Evolutionary conservation across 2,113 vertebrate genomes (phyloP).

Genomic region (Tupaia chinensis): DNA sequence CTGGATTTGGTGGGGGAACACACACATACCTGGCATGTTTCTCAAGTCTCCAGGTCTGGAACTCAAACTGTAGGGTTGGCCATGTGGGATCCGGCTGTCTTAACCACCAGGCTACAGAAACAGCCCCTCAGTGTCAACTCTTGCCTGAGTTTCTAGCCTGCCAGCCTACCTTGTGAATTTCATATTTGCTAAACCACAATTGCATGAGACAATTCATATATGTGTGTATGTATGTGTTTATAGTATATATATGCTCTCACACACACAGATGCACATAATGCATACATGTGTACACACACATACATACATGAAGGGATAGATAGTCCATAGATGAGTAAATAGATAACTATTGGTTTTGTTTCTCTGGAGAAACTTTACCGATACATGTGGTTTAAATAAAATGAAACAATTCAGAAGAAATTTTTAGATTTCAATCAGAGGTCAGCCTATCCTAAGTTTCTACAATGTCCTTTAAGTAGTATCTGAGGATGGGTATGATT

Average conservation of each 20-base stretch:
- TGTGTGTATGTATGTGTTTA: too few relatives aligned
- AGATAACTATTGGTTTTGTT: slow-evolving; percentile 6
- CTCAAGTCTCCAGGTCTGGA: too few relatives aligned
- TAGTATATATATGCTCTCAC: too few relatives aligned
- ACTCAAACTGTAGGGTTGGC: too few relatives aligned
- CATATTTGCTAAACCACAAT: not conserved
- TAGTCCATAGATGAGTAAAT: not conserved
- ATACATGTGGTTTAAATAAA: not conserved
- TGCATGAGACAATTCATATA: not conserved
- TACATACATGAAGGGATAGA: not conserved
- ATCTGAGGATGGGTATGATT: not conserved
- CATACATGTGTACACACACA: not conserved
- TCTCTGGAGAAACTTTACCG: not conserved
- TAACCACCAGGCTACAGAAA: too few relatives aligned
- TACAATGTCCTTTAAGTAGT: not conserved
- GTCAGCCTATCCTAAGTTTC: not conserved
- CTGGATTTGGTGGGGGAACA: too few relatives aligned
- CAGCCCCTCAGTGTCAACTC: not conserved
- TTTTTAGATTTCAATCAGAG: not conserved
- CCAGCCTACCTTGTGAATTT: not conserved
- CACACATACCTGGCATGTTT: too few relatives aligned
- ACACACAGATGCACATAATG: not conserved
- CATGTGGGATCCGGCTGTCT: too few relatives aligned
- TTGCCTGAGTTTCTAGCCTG: not conserved
- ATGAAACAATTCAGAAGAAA: not conserved